These are phyloP conservation scores for Liolophura sinensis DNA, from an alignment of 1,140 invertebrate species.

Conservation along the genomic window DNA sequence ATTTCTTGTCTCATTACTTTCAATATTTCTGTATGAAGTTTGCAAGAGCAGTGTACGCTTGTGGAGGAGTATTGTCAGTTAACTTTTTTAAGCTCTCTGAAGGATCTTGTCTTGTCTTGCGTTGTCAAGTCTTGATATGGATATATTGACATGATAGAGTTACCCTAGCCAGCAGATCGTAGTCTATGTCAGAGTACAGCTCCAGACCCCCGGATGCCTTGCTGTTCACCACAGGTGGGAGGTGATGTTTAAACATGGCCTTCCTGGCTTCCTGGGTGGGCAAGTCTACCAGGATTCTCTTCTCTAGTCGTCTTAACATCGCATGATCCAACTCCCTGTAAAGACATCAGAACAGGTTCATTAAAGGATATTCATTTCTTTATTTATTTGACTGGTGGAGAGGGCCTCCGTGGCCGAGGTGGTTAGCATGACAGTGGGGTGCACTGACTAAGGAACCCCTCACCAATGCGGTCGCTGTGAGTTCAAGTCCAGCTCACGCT, in stretches of 20 bases:
- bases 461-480: too few relatives aligned
- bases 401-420: too few relatives aligned
- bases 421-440: too few relatives aligned
- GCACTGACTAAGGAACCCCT: too few relatives aligned
- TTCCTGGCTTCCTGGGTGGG: conserved; percentile 70
- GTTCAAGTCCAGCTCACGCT: too few relatives aligned
- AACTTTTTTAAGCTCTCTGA: too few relatives aligned
- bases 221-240: conserved; percentile 58
- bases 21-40: too few relatives aligned
- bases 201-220: conserved; percentile 56
- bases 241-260: conserved; percentile 69
- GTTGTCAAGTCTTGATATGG: not conserved
- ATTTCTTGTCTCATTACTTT: too few relatives aligned
- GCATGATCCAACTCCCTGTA: conserved; percentile 85
- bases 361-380: too few relatives aligned
- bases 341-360: conserved; percentile 1
- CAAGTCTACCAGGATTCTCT: conserved; percentile 79
- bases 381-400: too few relatives aligned
- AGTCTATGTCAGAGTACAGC: conserved; percentile 62
- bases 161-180: conserved; percentile 64
- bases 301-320: conserved; percentile 84
- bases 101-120: not conserved
- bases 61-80: not conserved
- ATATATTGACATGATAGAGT: conserved; percentile 13
- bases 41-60: not conserved